Evolutionary conservation across 1,140 invertebrate genomes (phyloP).

Genomic region (Caerostris extrusa): DNA sequence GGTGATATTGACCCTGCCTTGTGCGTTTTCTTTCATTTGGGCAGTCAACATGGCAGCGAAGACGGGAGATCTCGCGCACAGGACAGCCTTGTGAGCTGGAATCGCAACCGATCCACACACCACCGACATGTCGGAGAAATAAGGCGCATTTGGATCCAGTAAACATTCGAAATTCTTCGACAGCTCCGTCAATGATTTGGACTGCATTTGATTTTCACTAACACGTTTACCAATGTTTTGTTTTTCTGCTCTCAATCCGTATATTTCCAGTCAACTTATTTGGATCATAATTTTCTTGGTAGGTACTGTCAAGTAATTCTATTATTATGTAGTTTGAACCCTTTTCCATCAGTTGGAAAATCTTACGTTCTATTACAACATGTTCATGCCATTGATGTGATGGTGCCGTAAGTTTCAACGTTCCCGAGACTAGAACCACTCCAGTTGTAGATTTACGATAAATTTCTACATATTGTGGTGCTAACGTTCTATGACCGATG

Average conservation of each 20-base stretch:
- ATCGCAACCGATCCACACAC: not conserved
- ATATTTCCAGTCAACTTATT: not conserved
- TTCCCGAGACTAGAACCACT: not conserved
- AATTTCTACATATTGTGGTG: not conserved
- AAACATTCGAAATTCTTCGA: not conserved
- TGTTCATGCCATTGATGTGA: not conserved
- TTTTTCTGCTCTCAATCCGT: not conserved
- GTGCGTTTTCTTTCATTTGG: not conserved
- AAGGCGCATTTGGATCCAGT: not conserved
- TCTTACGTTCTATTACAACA: not conserved
- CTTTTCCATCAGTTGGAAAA: not conserved
- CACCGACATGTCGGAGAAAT: not conserved
- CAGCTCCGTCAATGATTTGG: too few relatives aligned
- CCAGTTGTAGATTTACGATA: not conserved
- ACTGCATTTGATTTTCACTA: not conserved
- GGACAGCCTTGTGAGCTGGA: not conserved
- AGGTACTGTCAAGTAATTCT: not conserved
- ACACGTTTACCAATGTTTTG: not conserved
- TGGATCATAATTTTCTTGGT: too few relatives aligned
- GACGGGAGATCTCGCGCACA: not conserved
- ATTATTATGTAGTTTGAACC: not conserved
- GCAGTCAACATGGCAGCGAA: not conserved
- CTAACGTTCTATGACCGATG: too few relatives aligned
- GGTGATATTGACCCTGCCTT: not conserved
- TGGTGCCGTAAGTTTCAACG: not conserved